phyloP scores from a whole-genome alignment of 2,113 vertebrate genomes.

The Loxodonta africana region DNA sequence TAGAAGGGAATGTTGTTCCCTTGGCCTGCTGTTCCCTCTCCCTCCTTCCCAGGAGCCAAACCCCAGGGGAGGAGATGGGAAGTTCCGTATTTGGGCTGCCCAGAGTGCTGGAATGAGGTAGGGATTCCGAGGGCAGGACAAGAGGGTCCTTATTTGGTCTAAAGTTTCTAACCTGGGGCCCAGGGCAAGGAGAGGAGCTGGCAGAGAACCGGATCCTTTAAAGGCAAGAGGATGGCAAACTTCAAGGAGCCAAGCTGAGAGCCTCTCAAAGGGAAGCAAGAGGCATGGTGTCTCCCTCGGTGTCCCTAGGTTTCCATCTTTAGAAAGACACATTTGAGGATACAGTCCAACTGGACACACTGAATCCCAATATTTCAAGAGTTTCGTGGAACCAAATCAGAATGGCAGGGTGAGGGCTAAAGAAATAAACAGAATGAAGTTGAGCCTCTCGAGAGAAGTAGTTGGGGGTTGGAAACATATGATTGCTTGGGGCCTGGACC shows the following conservation, averaged over 20 bases:
- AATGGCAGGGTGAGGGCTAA: neutral
- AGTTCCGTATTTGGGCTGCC: conserved; percentile 78
- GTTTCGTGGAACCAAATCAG: neutral
- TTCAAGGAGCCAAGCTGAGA: neutral
- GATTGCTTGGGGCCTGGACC: neutral
- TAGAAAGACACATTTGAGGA: neutral
- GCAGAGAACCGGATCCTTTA: conserved; percentile 14
- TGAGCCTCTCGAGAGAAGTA: neutral
- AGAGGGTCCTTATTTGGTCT: conserved; percentile 81
- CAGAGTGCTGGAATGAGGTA: conserved; percentile 63
- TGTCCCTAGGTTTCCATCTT: neutral
- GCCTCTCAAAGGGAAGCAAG: no score
- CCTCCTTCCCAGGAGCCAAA: conserved; percentile 11
- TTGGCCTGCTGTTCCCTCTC: neutral
- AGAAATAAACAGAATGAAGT: neutral
- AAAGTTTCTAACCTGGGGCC: conserved; percentile 43
- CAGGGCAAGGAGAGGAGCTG: neutral
- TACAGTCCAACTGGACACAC: no score
- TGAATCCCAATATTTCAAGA: neutral
- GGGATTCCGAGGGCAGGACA: conserved; percentile 27
- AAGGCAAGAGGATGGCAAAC: conserved; percentile 17
- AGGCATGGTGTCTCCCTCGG: neutral
- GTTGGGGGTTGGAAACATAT: neutral
- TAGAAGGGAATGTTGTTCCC: conserved; percentile 70
- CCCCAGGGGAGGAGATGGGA: conserved; percentile 35